Conservation (phyloP, 2,888 invertebrate genomes). For the Scelioninae gen. 2 region DNA sequence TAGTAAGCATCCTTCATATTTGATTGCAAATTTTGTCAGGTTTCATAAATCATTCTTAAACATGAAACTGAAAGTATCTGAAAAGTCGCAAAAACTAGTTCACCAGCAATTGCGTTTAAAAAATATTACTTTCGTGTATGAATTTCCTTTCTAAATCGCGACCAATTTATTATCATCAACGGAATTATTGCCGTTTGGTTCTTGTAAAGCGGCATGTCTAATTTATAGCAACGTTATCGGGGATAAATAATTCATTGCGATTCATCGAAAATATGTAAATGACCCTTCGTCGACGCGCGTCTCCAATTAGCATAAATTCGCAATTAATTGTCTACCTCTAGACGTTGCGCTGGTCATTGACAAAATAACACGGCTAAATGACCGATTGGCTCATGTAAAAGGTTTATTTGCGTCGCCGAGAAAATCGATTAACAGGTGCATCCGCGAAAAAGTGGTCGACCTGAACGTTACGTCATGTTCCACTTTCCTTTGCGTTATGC, state of each 20-base stretch:
- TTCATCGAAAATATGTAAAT: constrained; percentile 46
- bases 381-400: neutral
- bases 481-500: constrained; percentile 39
- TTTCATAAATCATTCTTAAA: no score
- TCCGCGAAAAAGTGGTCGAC: constrained; percentile 18
- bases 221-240: constrained; percentile 12
- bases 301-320: constrained; percentile 27
- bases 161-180: no score
- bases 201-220: neutral
- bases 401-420: neutral
- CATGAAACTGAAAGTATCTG: no score
- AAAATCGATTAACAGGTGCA: constrained; percentile 10
- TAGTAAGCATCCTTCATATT: no score
- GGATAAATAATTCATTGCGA: constrained; percentile 20
- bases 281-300: neutral
- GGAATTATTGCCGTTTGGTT: no score
- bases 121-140: no score
- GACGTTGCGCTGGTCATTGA: constrained; percentile 35
- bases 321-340: constrained; percentile 13
- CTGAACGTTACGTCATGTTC: constrained; percentile 35
- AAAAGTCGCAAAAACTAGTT: no score
- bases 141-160: no score
- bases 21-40: no score
- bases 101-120: no score
- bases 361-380: constrained; percentile 3